These are phyloP conservation scores for Macrophya alboannulata DNA, from an alignment of 2,888 invertebrate genomes.

Conservation along the genomic window DNA sequence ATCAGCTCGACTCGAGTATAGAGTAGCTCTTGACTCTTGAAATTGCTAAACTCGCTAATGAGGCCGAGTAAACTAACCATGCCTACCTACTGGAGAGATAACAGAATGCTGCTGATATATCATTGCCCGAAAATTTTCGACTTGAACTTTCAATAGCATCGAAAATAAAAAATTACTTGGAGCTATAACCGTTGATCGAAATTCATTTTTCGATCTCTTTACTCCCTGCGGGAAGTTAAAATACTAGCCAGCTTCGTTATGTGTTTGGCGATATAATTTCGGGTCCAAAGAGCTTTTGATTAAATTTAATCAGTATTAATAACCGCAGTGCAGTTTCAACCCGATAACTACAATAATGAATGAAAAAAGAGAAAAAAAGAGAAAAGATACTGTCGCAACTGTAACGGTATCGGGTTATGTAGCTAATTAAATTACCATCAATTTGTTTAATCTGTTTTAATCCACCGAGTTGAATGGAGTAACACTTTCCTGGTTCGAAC, in stretches of 20 bases:
- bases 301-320: not conserved
- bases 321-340: not conserved
- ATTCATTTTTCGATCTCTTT: not conserved
- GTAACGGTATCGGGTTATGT: not conserved
- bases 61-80: conserved; percentile 35
- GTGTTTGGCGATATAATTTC: not conserved
- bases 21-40: conserved; percentile 20
- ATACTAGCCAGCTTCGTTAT: too few species aligned
- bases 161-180: not conserved
- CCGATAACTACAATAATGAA: not conserved
- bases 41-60: conserved; percentile 49
- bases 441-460: conserved; percentile 23
- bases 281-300: not conserved
- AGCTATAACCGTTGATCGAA: not conserved
- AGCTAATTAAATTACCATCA: conserved; percentile 24
- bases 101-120: not conserved
- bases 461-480: not conserved
- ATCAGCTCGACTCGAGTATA: conserved; percentile 4
- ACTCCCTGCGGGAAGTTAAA: too few species aligned
- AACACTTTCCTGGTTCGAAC: not conserved
- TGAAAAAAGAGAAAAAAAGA: not conserved
- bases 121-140: not conserved
- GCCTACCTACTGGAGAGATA: conserved; percentile 11
- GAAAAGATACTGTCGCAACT: not conserved
- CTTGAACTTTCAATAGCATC: not conserved